A percentile compares a stretch with the other conserved stretches of the same genome.
These are phyloP conservation scores for Luehdorfia chinensis DNA, from an alignment of 1,140 invertebrate genomes.

Conservation along the genomic window DNA sequence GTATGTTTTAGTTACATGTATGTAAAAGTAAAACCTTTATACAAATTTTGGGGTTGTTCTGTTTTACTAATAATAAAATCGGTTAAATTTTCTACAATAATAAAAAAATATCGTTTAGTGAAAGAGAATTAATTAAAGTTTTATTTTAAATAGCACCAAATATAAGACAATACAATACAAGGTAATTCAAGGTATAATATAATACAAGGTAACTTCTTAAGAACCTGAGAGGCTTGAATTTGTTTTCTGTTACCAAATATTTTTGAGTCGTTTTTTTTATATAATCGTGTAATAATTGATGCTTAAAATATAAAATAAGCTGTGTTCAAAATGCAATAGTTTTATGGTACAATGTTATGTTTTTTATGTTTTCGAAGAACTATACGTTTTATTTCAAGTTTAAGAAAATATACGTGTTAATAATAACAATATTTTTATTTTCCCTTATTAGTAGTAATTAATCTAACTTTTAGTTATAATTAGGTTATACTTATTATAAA, in stretches of 20 bases:
- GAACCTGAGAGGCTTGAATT: slow-evolving; percentile 13
- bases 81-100: not conserved
- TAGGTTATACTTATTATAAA: too few species aligned
- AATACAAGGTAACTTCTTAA: not conserved
- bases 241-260: slow-evolving; percentile 14
- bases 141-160: too few species aligned
- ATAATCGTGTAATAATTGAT: slow-evolving; percentile 4
- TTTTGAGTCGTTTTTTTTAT: slow-evolving; percentile 11
- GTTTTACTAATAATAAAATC: not conserved
- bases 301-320: not conserved
- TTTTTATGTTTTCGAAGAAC: not conserved
- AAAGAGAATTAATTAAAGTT: too few species aligned
- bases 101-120: too few species aligned
- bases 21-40: too few species aligned
- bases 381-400: slow-evolving; percentile 9
- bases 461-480: too few species aligned
- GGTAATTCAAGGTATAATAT: not conserved
- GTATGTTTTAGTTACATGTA: too few species aligned
- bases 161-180: not conserved
- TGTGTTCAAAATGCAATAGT: not conserved
- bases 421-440: too few species aligned
- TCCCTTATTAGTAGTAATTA: too few species aligned
- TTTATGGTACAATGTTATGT: slow-evolving; percentile 17
- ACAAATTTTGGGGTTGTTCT: not conserved
- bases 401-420: slow-evolving; percentile 14